phyloP scores from a whole-genome alignment of 2,113 vertebrate species.

The Mastomys coucha region DNA sequence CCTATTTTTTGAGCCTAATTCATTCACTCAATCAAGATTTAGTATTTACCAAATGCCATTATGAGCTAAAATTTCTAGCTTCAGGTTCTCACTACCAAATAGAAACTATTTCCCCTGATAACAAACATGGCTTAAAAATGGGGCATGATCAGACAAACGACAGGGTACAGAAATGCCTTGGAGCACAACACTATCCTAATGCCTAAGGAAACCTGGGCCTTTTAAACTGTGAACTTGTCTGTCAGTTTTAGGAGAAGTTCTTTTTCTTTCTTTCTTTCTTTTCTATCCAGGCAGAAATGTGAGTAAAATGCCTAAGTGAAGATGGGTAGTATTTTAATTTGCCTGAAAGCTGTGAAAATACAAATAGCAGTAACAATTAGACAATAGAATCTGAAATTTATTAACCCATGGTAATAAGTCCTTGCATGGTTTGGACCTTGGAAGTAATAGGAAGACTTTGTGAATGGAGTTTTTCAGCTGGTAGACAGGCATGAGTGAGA shows the following conservation, averaged over 20 bases:
- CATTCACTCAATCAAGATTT: not conserved
- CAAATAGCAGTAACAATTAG: not conserved
- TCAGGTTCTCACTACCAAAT: not conserved
- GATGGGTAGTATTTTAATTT: not conserved
- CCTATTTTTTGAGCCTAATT: not conserved
- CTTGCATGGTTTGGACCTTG: not conserved
- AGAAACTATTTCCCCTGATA: not conserved
- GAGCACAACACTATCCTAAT: not conserved
- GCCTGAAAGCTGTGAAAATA: not conserved
- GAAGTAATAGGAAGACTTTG: not conserved
- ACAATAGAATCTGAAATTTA: not conserved
- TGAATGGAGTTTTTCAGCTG: not conserved
- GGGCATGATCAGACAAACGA: not conserved
- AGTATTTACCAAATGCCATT: not conserved
- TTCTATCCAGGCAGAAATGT: not conserved
- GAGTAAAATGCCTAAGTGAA: not conserved
- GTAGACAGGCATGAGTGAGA: not conserved
- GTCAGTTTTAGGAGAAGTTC: not conserved
- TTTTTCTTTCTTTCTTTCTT: not conserved
- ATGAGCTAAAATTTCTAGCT: not conserved
- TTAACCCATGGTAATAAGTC: not conserved
- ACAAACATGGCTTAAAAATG: not conserved
- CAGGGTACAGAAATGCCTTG: not conserved
- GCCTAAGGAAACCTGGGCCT: not conserved
- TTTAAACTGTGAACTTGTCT: not conserved